Percentiles rank a stretch among this genome's conserved stretches.
These are phyloP conservation scores for Carduelis carduelis DNA, from an alignment of 2,797 vertebrate species.

Conservation along the genomic window DNA sequence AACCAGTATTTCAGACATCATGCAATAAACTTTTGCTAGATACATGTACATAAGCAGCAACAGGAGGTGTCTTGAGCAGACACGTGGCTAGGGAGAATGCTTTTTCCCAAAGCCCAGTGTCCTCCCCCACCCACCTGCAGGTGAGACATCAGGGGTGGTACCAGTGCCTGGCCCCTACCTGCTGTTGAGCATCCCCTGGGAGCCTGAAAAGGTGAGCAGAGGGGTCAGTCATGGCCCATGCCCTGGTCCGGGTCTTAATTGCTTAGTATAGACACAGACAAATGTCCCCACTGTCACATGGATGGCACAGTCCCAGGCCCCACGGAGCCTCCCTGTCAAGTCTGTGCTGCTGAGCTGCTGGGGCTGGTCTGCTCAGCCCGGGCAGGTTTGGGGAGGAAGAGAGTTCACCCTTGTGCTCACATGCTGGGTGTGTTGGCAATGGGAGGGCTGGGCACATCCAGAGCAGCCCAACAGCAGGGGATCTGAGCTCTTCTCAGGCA, in stretches of 20 bases:
- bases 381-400: neutral
- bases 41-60: neutral
- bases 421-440: rapidly evolving
- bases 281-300: neutral
- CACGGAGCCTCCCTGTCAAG: neutral
- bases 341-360: neutral
- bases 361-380: neutral
- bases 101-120: neutral
- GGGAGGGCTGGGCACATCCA: neutral
- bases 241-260: neutral
- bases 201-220: neutral
- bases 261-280: neutral
- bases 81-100: neutral
- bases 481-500: neutral
- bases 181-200: neutral
- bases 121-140: neutral
- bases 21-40: neutral
- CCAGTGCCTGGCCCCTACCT: neutral
- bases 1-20: neutral
- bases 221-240: neutral
- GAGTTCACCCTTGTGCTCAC: neutral
- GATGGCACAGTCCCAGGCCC: neutral
- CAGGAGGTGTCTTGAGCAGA: neutral
- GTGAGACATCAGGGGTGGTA: neutral
- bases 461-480: neutral